A percentile compares a stretch with the other conserved stretches of the same genome.
Conservation (phyloP, 2,797 vertebrate genomes). For the Sebastes dallii region DNA sequence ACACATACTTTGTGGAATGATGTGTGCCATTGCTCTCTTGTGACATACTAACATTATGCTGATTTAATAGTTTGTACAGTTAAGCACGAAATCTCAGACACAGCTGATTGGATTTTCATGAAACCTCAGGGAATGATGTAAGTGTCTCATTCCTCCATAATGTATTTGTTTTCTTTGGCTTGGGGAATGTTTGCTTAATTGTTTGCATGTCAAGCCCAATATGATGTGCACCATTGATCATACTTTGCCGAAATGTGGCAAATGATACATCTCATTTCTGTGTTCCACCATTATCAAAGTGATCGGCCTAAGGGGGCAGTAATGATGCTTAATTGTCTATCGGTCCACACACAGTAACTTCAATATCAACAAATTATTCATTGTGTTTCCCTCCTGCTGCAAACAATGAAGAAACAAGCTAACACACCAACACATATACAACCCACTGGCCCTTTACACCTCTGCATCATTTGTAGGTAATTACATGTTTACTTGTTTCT, state of each 20-base stretch:
- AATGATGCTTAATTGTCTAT: neutral
- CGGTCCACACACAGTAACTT: neutral
- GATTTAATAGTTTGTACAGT: slow-evolving; percentile 18
- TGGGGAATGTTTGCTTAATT: slow-evolving; percentile 6
- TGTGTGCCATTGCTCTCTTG: slow-evolving; percentile 6
- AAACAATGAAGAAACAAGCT: neutral
- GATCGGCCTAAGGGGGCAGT: neutral
- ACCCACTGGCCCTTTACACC: neutral
- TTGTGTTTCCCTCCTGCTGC: neutral
- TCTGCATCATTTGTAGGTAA: neutral
- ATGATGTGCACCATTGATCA: neutral
- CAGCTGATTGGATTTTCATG: slow-evolving; percentile 31
- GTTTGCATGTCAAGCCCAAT: neutral
- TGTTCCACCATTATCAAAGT: neutral
- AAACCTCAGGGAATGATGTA: neutral
- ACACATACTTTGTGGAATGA: neutral
- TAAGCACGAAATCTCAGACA: slow-evolving; percentile 13
- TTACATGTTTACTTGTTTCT: neutral
- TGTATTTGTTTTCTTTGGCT: slow-evolving; percentile 11
- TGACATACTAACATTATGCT: slow-evolving; percentile 6
- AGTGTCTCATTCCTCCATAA: neutral
- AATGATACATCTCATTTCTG: slow-evolving; percentile 16
- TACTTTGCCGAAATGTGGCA: neutral
- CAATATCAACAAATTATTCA: neutral
- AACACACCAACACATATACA: neutral